A percentile compares a stretch with the other conserved stretches of the same genome.
Evolutionary conservation across 2,113 vertebrate species (phyloP).

Genomic region (Lamprologus sp.): DNA sequence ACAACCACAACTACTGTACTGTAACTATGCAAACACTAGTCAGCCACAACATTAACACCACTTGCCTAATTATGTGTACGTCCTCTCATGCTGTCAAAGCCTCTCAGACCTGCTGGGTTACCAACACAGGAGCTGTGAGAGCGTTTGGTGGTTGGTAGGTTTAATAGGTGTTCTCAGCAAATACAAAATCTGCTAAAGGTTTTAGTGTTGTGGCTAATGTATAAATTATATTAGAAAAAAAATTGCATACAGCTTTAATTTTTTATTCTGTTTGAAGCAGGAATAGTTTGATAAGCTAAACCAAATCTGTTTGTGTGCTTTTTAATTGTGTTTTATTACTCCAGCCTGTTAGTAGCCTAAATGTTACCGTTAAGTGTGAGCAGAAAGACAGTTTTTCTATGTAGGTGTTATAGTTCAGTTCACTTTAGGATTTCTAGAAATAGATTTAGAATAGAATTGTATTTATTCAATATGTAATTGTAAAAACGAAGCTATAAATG

Average conservation of each 20-base stretch:
- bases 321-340: background rate
- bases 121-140: accelerated
- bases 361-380: background rate
- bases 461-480: accelerated
- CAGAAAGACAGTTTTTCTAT: background rate
- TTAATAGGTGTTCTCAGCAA: background rate
- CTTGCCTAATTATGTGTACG: background rate
- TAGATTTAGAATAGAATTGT: background rate
- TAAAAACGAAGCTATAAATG: background rate
- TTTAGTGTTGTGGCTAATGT: background rate
- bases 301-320: background rate
- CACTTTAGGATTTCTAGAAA: background rate
- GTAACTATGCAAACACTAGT: background rate
- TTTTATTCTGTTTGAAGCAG: background rate
- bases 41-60: background rate
- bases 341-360: background rate
- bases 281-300: background rate
- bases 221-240: background rate
- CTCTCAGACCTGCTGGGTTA: background rate
- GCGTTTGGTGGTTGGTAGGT: background rate
- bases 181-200: background rate
- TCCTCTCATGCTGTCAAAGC: background rate
- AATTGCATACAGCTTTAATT: background rate
- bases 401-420: background rate
- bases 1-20: background rate